Percentiles rank a stretch among this genome's conserved stretches.
phyloP scores from a whole-genome alignment of 2,797 vertebrate genomes.

The Austrolebias charrua region DNA sequence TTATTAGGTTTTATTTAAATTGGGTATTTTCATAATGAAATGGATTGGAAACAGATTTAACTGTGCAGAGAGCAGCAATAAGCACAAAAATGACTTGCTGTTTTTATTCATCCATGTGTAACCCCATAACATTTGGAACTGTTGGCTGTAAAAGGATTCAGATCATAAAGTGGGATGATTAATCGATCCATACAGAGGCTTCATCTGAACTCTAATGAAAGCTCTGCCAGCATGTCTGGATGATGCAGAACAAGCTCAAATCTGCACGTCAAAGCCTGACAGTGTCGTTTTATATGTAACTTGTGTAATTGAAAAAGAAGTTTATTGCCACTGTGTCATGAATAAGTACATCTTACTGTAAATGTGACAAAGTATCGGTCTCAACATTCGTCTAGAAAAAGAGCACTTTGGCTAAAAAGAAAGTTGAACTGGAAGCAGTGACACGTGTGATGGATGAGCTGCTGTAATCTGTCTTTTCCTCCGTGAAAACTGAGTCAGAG shows the following conservation, averaged over 20 bases:
- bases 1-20: no score
- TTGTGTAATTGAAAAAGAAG: neutral
- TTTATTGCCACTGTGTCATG: slow-evolving; percentile 1
- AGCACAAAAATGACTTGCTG: neutral
- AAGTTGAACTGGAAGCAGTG: neutral
- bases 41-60: neutral
- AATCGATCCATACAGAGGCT: neutral
- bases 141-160: neutral
- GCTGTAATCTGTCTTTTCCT: neutral
- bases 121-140: neutral
- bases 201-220: neutral
- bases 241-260: neutral
- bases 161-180: neutral
- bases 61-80: neutral
- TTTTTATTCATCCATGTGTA: neutral
- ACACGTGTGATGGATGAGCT: neutral
- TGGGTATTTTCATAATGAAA: no score
- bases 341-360: slow-evolving; percentile 4
- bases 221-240: neutral
- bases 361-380: neutral
- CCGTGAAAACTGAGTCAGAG: neutral
- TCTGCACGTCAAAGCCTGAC: neutral
- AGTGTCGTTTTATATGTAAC: neutral
- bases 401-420: neutral
- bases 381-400: neutral